Percentiles rank a stretch among this genome's conserved stretches.
Conservation (phyloP, 2,113 vertebrate species). For the Gobio gobio region DNA sequence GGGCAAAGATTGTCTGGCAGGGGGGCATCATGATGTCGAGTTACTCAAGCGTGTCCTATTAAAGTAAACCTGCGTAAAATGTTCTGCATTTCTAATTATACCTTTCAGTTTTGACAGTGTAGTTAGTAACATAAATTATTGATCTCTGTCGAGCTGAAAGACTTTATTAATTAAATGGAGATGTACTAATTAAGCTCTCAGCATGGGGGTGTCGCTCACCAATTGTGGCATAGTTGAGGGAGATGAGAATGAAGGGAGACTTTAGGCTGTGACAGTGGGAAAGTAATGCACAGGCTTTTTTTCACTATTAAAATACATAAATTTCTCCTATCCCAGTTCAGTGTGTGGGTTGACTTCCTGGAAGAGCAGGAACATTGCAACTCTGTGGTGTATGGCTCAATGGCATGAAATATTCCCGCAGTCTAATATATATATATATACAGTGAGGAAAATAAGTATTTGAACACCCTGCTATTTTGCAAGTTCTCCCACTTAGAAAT, state of each 20-base stretch:
- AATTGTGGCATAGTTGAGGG: constrained; percentile 65
- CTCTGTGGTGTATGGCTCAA: neutral
- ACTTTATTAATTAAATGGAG: constrained; percentile 75
- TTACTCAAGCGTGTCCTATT: constrained; percentile 63
- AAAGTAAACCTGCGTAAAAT: constrained; percentile 58
- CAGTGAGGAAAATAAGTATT: too few relatives aligned
- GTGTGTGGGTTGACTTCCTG: neutral
- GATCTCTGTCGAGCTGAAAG: constrained; percentile 66
- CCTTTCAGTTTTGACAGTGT: constrained; percentile 65
- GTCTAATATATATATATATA: too few relatives aligned
- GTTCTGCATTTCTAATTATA: constrained; percentile 67
- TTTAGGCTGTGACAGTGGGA: constrained; percentile 21
- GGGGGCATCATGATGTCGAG: constrained; percentile 7
- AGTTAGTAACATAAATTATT: constrained; percentile 68
- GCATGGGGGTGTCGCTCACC: constrained; percentile 66
- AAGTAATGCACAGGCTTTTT: neutral
- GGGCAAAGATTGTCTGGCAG: constrained; percentile 59
- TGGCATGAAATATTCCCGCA: neutral
- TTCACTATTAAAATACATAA: neutral
- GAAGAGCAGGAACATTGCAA: neutral
- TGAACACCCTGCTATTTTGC: too few relatives aligned
- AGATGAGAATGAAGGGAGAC: constrained; percentile 37
- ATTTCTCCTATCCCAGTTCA: neutral
- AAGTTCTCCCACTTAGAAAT: too few relatives aligned
- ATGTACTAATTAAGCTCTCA: constrained; percentile 71